Evolutionary conservation across 2,888 invertebrate genomes (phyloP).

Genomic region (Cheilosia vernalis): DNA sequence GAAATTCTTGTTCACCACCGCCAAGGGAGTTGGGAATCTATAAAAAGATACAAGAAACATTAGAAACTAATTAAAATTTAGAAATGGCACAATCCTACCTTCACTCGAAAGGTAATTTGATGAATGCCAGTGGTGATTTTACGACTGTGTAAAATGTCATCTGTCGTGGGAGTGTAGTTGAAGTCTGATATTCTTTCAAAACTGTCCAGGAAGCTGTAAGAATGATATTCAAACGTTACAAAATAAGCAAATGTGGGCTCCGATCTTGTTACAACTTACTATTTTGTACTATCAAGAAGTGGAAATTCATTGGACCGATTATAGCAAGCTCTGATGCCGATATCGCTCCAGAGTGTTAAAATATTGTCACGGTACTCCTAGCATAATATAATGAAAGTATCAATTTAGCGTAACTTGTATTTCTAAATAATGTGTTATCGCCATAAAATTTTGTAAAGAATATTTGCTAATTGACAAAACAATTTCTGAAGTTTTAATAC

Average conservation of each 20-base stretch:
- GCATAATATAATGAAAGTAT: constrained; percentile 62
- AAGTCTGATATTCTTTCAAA: constrained; percentile 86
- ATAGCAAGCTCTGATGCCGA: constrained; percentile 88
- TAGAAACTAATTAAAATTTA: neutral
- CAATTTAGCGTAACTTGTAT: neutral
- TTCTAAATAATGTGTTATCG: constrained; percentile 30
- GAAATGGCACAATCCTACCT: constrained; percentile 80
- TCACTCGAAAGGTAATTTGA: constrained; percentile 89
- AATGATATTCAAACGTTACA: neutral
- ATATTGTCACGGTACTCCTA: constrained; percentile 90
- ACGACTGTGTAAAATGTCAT: constrained; percentile 91
- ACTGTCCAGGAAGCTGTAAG: constrained; percentile 89
- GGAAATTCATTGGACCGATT: constrained; percentile 90
- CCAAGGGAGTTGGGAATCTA: constrained; percentile 88
- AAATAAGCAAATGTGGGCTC: constrained; percentile 13
- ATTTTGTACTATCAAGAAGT: constrained; percentile 91
- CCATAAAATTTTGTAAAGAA: neutral
- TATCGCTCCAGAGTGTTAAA: constrained; percentile 88
- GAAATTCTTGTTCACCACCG: constrained; percentile 88
- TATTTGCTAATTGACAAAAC: constrained; percentile 15
- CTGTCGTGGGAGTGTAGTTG: constrained; percentile 89
- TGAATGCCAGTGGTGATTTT: constrained; percentile 90
- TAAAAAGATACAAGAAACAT: neutral
- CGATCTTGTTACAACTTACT: constrained; percentile 85
- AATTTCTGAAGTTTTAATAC: constrained; percentile 14